These are phyloP conservation scores for Laspeyria flexula DNA, from an alignment of 2,888 invertebrate genomes.

Conservation along the genomic window DNA sequence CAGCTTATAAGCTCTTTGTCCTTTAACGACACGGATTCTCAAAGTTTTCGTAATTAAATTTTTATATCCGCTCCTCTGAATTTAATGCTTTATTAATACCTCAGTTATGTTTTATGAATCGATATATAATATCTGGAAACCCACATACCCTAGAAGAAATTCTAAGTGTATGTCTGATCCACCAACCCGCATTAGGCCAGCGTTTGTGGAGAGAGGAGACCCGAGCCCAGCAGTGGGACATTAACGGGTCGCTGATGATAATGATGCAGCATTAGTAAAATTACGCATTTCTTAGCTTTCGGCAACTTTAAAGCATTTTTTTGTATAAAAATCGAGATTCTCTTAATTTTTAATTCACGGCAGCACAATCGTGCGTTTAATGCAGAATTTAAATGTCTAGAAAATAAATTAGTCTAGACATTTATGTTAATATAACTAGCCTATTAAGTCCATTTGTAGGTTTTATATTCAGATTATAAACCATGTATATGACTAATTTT, in stretches of 20 bases:
- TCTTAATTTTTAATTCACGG: too few relatives aligned
- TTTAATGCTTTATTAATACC: background rate
- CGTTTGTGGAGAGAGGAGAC: too few relatives aligned
- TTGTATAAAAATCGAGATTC: too few relatives aligned
- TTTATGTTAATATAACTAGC: constrained; percentile 41
- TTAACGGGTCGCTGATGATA: too few relatives aligned
- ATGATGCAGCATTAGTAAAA: too few relatives aligned
- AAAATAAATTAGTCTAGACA: constrained; percentile 25
- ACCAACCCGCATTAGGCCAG: too few relatives aligned
- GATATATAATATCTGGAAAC: too few relatives aligned
- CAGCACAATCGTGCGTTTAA: background rate
- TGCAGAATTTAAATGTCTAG: constrained; percentile 19
- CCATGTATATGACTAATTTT: constrained; percentile 4
- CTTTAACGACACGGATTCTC: constrained; percentile 52
- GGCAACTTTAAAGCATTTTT: too few relatives aligned
- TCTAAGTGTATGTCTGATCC: too few relatives aligned
- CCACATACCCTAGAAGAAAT: too few relatives aligned
- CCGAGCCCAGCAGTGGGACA: too few relatives aligned
- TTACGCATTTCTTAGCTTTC: too few relatives aligned
- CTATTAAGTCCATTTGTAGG: constrained; percentile 21
- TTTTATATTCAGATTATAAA: constrained; percentile 24
- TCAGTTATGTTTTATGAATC: background rate
- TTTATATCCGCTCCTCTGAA: constrained; percentile 58
- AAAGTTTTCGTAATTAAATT: constrained; percentile 76
- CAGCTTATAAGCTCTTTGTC: constrained; percentile 68